phyloP scores from a whole-genome alignment of 1,140 invertebrate species.

The Pseudoatta argentina region DNA sequence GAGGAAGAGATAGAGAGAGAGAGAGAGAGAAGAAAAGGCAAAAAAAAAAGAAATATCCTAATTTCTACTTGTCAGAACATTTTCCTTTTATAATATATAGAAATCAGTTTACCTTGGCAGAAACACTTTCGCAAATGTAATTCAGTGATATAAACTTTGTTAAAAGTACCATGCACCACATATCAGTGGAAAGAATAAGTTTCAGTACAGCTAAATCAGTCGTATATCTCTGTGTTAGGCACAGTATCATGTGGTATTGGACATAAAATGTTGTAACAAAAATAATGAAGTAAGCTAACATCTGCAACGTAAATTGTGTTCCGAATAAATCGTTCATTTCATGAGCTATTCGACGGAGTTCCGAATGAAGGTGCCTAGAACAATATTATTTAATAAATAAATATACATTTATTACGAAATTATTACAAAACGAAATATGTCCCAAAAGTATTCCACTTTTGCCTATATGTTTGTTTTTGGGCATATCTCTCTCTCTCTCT shows the following conservation, averaged over 20 bases:
- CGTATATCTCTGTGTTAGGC: not conserved
- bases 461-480: too few species aligned
- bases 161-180: not conserved
- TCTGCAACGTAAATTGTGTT: constrained; percentile 12
- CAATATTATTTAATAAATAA: too few species aligned
- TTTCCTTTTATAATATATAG: not conserved
- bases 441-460: too few species aligned
- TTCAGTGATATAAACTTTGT: constrained; percentile 1
- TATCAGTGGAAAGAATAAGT: not conserved
- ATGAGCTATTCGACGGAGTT: constrained; percentile 17
- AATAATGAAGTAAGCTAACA: not conserved
- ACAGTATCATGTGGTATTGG: constrained; percentile 1
- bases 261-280: not conserved
- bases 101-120: constrained; percentile 11
- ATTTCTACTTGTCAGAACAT: not conserved
- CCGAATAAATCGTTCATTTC: constrained; percentile 18
- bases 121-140: constrained; percentile 22
- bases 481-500: too few species aligned
- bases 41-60: not conserved
- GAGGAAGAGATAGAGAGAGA: too few species aligned
- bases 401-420: too few species aligned
- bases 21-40: too few species aligned
- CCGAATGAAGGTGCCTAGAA: too few species aligned
- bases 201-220: not conserved
- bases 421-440: too few species aligned